Percentiles rank a stretch among this genome's conserved stretches.
These are phyloP conservation scores for Popillia japonica DNA, from an alignment of 1,140 invertebrate genomes.

Conservation along the genomic window DNA sequence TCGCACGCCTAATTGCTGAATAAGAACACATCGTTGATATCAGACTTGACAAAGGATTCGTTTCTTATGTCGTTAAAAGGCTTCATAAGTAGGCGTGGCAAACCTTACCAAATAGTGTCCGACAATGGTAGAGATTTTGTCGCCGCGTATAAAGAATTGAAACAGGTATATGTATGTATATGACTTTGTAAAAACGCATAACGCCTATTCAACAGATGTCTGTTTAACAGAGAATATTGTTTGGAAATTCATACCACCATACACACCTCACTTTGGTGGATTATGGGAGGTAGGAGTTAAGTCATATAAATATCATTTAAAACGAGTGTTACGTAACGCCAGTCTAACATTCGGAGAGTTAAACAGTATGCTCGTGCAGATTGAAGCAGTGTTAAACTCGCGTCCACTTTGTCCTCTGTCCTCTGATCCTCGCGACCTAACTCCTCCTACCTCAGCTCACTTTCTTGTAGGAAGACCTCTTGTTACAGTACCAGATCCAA, in stretches of 20 bases:
- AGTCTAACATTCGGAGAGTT: not conserved
- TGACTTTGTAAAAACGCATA: not conserved
- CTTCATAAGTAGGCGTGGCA: not conserved
- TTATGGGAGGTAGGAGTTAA: not conserved
- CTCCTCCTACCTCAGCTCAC: constrained; percentile 57
- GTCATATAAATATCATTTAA: not conserved
- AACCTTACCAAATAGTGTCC: not conserved
- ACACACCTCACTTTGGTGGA: constrained; percentile 14
- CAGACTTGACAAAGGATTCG: not conserved
- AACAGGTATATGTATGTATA: not conserved
- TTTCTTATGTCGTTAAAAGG: not conserved
- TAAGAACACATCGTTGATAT: not conserved
- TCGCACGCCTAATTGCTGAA: not conserved
- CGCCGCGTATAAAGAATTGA: constrained; percentile 18
- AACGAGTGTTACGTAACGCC: not conserved
- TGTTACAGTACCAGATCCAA: constrained; percentile 43
- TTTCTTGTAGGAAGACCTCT: constrained; percentile 57
- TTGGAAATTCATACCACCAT: constrained; percentile 28
- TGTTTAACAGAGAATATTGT: not conserved
- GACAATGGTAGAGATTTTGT: constrained; percentile 13
- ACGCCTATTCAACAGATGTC: not conserved
- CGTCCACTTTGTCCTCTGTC: constrained; percentile 16
- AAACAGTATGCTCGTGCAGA: constrained; percentile 1
- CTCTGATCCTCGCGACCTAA: constrained; percentile 46
- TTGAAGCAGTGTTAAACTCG: constrained; percentile 21